These are phyloP conservation scores for Mastacembelus armatus DNA, from an alignment of 2,797 vertebrate species.

Conservation along the genomic window DNA sequence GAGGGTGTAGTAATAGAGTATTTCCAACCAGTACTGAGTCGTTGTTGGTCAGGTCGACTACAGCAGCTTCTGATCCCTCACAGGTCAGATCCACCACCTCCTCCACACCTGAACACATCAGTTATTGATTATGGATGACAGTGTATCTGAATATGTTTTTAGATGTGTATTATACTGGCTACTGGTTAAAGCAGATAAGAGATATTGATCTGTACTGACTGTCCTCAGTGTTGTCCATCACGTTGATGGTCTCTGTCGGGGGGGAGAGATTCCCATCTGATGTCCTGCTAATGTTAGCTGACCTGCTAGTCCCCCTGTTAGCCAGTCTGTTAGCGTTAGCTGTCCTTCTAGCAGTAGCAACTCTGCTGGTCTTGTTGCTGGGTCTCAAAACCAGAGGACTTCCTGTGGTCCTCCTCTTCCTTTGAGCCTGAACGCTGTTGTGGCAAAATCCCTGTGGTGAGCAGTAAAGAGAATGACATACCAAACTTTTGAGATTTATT, in stretches of 20 bases:
- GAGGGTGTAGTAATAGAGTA: too few relatives aligned
- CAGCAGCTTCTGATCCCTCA: conserved; percentile 89
- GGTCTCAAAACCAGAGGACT: conserved; percentile 46
- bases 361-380: conserved; percentile 47
- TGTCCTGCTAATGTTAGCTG: not conserved
- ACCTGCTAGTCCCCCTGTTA: not conserved
- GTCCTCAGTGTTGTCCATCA: conserved; percentile 59
- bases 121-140: not conserved
- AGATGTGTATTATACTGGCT: too few relatives aligned
- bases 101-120: conserved; percentile 83
- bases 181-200: not conserved
- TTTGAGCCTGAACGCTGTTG: conserved; percentile 51
- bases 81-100: conserved; percentile 94
- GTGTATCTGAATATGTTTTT: too few relatives aligned
- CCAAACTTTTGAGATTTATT: too few relatives aligned
- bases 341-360: not conserved
- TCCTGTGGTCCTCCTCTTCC: conserved; percentile 60
- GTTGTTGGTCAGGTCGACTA: conserved; percentile 92
- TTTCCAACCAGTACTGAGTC: conserved; percentile 88
- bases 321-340: not conserved
- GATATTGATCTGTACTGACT: conserved; percentile 48
- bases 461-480: too few relatives aligned
- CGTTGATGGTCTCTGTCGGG: conserved; percentile 60
- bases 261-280: not conserved
- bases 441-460: not conserved